Percentiles rank a stretch among this genome's conserved stretches.
phyloP scores from a whole-genome alignment of 2,113 vertebrate genomes.

The Brachirus orientalis region DNA sequence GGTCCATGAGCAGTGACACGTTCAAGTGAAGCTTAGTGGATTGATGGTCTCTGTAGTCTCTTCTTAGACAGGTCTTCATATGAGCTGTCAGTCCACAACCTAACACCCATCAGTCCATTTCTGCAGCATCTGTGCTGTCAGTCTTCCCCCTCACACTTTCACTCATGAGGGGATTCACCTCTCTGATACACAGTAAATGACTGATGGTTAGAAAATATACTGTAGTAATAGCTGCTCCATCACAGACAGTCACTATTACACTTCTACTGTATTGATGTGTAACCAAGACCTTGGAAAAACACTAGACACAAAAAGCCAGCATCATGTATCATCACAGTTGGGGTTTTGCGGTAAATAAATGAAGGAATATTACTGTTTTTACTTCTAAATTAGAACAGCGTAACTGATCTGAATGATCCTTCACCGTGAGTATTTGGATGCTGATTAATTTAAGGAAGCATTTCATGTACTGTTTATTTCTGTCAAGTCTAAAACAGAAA shows the following conservation, averaged over 20 bases:
- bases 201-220: slow-evolving; percentile 19
- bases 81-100: slow-evolving; percentile 31
- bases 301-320: too few species aligned
- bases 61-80: slow-evolving; percentile 18
- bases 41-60: background rate
- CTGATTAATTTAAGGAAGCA: slow-evolving; percentile 3
- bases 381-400: background rate
- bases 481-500: background rate
- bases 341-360: too few species aligned
- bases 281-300: too few species aligned
- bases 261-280: background rate
- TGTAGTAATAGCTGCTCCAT: slow-evolving; percentile 41
- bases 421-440: background rate
- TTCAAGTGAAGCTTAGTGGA: background rate
- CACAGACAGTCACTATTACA: background rate
- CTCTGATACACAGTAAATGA: slow-evolving; percentile 17
- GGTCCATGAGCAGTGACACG: background rate
- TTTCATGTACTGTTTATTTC: background rate
- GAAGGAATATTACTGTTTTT: background rate
- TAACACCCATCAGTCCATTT: slow-evolving; percentile 18
- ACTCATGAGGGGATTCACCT: slow-evolving; percentile 32
- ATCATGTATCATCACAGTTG: background rate
- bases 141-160: slow-evolving; percentile 6
- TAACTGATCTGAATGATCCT: background rate
- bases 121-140: slow-evolving; percentile 25